Base-by-base conservation (phyloP, 2,797 vertebrate species). In the Sebastes minor region DNA sequence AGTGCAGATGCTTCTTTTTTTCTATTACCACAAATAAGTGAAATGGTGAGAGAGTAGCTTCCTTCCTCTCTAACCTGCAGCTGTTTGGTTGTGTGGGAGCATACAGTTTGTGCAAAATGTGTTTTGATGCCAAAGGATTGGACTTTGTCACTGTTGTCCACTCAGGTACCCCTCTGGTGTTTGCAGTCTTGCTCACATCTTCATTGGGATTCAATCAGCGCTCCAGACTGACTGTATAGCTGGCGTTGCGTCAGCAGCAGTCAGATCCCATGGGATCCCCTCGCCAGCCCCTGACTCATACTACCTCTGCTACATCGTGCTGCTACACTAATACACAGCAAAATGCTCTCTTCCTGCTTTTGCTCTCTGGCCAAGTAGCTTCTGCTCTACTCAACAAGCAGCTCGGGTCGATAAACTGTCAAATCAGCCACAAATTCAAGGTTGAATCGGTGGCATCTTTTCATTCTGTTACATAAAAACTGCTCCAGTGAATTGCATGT, bases 211-310 rank as follows among this genome's bases (percentile, higher is more conserved):
- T 92, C 93, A 82, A 23, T 69, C 76, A n/a, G 55, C 33, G 46
- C 86, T 85, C 67, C 55, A 23, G 77, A 80, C 88, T 76, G 74
- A 85, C 86, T 88, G 77, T 89, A 90, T 78, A 64, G 81, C 81
- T 86, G 87, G 79, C 28, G n/a, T 82, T 86, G 88, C 75, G 70
- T 91, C 91, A 90, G 88, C 83, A 82, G 76, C 83, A 81, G 76
- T 74, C 59, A 3, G 32, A 30, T 81, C 91, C 83, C 85, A 3
- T 32, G 91, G 91, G 94, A 92, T 88, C 78, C 85, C 78, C 78
- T 76, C 49, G 56, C 90, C 91, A 91, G 90, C 91, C 89, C 88
- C 87, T 94, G 93, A 95, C 89, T 94, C 93, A 93, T 71, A 80
- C 86, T 53, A 65, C 78, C 78, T 76, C 76, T 72, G 83, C 79